A percentile compares a stretch with the other conserved stretches of the same genome.
These are phyloP conservation scores for Amaurobius ferox DNA, from an alignment of 2,888 invertebrate species.

Conservation along the genomic window DNA sequence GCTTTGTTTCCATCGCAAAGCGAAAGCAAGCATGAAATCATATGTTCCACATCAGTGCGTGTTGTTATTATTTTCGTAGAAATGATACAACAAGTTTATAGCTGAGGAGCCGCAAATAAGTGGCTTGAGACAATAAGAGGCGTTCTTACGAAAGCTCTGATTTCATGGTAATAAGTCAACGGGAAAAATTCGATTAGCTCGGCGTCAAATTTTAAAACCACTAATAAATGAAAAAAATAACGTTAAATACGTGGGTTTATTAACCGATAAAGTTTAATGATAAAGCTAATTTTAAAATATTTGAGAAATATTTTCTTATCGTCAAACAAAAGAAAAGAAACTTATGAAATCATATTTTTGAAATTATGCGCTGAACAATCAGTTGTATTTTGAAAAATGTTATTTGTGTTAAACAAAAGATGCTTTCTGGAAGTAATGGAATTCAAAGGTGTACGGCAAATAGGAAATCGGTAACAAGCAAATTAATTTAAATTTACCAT, in stretches of 20 bases:
- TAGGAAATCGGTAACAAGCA: too few relatives aligned
- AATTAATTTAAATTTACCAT: too few relatives aligned
- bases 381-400: not conserved
- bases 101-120: conserved; percentile 9
- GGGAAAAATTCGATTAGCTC: conserved; percentile 1
- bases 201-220: not conserved
- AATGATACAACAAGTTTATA: conserved; percentile 15
- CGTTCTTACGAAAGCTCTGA: not conserved
- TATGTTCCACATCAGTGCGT: conserved; percentile 7
- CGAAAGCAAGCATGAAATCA: conserved; percentile 12
- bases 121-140: not conserved
- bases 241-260: not conserved
- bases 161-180: not conserved
- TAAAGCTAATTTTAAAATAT: not conserved
- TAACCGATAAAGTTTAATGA: not conserved
- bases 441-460: too few relatives aligned
- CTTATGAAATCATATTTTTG: not conserved
- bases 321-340: not conserved
- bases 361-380: not conserved
- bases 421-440: too few relatives aligned
- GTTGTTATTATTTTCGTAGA: conserved; percentile 11
- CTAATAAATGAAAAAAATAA: not conserved
- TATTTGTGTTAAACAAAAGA: not conserved
- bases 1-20: not conserved
- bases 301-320: not conserved